A percentile compares a stretch with the other conserved stretches of the same genome.
These are phyloP conservation scores for Diplolepis rosae DNA, from an alignment of 2,888 invertebrate species.

Conservation along the genomic window DNA sequence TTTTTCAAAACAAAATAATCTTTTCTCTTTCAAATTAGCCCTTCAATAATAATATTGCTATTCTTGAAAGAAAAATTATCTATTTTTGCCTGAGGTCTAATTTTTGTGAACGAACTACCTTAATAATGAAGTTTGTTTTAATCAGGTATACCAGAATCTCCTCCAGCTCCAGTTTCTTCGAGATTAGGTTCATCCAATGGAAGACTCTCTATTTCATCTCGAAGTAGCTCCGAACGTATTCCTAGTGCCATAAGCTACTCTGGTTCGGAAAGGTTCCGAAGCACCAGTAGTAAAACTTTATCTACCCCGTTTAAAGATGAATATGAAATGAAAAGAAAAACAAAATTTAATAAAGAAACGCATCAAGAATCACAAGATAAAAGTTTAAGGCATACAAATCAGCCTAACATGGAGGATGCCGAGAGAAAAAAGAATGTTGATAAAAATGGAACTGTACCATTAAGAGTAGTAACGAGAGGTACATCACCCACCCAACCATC, in stretches of 20 bases:
- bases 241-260: conserved; percentile 55
- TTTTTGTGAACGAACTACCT: too few species aligned
- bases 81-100: too few species aligned
- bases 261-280: conserved; percentile 59
- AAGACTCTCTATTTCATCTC: conserved; percentile 51
- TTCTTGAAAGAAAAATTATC: too few species aligned
- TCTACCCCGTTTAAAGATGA: conserved; percentile 47
- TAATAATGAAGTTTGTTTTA: background rate
- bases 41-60: too few species aligned
- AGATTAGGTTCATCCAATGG: conserved; percentile 52
- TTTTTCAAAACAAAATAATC: too few species aligned
- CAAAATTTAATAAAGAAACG: conserved; percentile 27
- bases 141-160: conserved; percentile 59
- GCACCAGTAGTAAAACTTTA: conserved; percentile 45
- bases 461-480: conserved; percentile 82
- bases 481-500: conserved; percentile 86
- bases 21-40: too few species aligned
- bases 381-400: conserved; percentile 45
- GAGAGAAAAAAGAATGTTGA: conserved; percentile 29
- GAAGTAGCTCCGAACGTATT: conserved; percentile 52
- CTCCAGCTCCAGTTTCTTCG: conserved; percentile 56
- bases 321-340: conserved; percentile 50
- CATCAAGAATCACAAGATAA: conserved; percentile 32
- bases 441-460: conserved; percentile 42
- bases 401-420: conserved; percentile 38